phyloP scores from a whole-genome alignment of 2,113 vertebrate species.

The Siphamia tubifer region DNA sequence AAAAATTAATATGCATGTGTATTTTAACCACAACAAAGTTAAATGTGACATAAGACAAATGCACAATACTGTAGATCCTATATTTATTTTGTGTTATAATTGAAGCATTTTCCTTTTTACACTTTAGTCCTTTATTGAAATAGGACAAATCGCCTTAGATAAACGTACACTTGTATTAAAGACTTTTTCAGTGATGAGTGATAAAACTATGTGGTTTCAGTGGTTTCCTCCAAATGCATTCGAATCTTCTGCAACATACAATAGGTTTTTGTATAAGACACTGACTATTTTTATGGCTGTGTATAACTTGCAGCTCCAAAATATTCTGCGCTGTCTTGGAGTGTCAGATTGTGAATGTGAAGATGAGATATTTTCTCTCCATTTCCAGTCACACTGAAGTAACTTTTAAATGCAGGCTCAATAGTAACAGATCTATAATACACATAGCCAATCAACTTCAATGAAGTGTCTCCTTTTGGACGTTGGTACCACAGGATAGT shows the following conservation, averaged over 20 bases:
- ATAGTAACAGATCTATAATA: neutral
- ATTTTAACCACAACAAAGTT: too few relatives aligned
- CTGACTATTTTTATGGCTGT: conserved; percentile 44
- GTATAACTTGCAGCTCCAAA: conserved; percentile 60
- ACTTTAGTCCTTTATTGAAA: too few relatives aligned
- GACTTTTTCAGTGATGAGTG: too few relatives aligned
- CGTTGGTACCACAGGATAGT: conserved; percentile 63
- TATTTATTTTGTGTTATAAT: too few relatives aligned
- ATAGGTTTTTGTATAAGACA: conserved; percentile 50
- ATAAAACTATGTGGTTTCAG: conserved; percentile 6
- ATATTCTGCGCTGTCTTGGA: conserved; percentile 55
- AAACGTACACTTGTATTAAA: too few relatives aligned
- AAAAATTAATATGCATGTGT: too few relatives aligned
- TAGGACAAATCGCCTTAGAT: too few relatives aligned
- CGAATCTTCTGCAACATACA: neutral
- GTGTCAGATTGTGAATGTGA: conserved; percentile 13
- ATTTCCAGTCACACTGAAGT: conserved; percentile 54
- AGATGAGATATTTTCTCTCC: conserved; percentile 33
- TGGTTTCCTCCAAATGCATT: conserved; percentile 13
- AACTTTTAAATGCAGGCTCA: neutral
- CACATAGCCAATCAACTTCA: conserved; percentile 45
- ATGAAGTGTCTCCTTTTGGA: conserved; percentile 4
- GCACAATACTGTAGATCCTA: too few relatives aligned
- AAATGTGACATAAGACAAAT: too few relatives aligned
- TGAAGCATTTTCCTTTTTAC: too few relatives aligned